phyloP scores from a whole-genome alignment of 2,797 vertebrate species.

The Hybognathus amarus region DNA sequence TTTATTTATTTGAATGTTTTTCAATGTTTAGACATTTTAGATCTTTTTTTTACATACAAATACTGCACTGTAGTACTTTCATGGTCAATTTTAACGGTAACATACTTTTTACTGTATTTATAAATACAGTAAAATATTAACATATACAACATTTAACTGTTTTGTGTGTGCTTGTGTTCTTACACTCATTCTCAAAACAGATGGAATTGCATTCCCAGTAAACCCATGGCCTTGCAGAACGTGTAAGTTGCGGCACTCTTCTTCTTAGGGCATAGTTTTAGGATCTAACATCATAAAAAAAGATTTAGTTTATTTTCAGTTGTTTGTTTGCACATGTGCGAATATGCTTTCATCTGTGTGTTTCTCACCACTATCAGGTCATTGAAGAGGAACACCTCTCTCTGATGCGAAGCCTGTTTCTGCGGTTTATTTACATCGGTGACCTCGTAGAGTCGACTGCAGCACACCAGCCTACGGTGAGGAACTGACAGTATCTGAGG shows the following conservation, averaged over 20 bases:
- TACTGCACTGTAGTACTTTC: background rate
- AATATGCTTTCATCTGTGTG: background rate
- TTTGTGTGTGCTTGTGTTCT: conserved; percentile 53
- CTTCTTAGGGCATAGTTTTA: conserved; percentile 98
- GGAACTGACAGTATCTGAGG: conserved; percentile 92
- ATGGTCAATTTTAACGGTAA: background rate
- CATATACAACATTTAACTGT: no score
- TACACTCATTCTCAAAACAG: conserved; percentile 99
- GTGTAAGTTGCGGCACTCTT: conserved; percentile 95
- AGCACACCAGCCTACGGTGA: conserved; percentile 96
- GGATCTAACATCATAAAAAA: conserved; percentile 80
- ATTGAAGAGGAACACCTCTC: conserved; percentile 99
- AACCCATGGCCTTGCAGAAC: conserved; percentile 94
- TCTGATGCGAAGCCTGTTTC: conserved; percentile 96
- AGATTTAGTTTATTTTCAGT: no score
- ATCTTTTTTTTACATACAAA: background rate
- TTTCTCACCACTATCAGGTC: conserved; percentile 93
- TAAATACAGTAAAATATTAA: background rate
- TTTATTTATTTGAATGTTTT: background rate
- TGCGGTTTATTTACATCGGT: conserved; percentile 95
- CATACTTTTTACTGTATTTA: no score
- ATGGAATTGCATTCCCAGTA: conserved; percentile 97
- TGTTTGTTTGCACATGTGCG: background rate
- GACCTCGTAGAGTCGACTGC: conserved; percentile 97
- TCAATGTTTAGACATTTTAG: background rate